Conservation (phyloP, 37 sponge, comb jelly and placozoan genomes). For the Halisarca cf. caerulea region DNA sequence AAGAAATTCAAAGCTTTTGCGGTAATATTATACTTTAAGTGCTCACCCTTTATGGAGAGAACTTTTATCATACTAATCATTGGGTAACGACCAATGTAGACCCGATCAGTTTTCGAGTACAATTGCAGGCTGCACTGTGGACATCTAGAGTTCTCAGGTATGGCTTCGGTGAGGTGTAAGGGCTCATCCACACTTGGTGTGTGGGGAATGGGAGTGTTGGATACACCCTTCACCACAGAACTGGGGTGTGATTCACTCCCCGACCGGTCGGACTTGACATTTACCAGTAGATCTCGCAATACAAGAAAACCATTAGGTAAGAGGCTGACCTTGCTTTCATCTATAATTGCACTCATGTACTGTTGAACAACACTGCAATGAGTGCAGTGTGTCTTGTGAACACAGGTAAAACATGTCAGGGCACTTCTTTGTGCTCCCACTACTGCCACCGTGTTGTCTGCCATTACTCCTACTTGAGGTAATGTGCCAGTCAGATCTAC, state of each 20-base stretch:
- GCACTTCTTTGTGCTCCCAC: conserved; percentile 11
- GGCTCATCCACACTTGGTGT: conserved; percentile 2
- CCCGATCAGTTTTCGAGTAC: background rate
- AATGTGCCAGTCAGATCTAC: background rate
- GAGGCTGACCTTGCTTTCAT: background rate
- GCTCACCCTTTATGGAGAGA: background rate
- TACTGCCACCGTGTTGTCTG: background rate
- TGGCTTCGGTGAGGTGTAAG: background rate
- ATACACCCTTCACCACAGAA: background rate
- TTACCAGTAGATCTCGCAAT: background rate
- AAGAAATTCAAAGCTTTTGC: background rate
- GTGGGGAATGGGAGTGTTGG: background rate
- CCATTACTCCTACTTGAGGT: background rate
- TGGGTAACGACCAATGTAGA: background rate
- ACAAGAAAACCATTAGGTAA: background rate
- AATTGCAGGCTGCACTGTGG: background rate
- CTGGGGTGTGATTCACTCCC: background rate
- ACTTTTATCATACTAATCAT: background rate
- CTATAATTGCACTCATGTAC: background rate
- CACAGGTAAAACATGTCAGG: conserved; percentile 4
- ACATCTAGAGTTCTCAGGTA: background rate
- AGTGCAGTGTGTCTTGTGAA: background rate
- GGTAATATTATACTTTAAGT: background rate
- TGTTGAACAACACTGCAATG: background rate
- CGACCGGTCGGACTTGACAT: background rate